phyloP scores from a whole-genome alignment of 2,113 vertebrate genomes.

The Butastur rufipennis region DNA sequence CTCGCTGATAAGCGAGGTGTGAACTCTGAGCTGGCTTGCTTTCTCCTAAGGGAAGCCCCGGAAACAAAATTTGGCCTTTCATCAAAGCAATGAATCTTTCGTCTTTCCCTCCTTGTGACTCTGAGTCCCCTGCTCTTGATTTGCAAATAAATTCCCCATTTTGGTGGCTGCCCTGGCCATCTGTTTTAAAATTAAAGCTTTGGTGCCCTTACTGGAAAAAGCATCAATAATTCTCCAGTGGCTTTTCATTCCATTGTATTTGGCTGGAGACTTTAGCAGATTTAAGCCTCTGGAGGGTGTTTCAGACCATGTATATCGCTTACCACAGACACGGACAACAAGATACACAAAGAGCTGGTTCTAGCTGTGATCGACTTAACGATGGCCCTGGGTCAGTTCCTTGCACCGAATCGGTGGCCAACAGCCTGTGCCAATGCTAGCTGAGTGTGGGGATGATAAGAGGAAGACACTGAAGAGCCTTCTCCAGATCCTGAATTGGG shows the following conservation, averaged over 20 bases:
- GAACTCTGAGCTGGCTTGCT: constrained; percentile 7
- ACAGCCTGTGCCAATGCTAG: not conserved
- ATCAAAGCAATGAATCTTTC: constrained; percentile 65
- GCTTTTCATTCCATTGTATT: constrained; percentile 10
- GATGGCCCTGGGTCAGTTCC: not conserved
- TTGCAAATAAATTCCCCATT: constrained; percentile 64
- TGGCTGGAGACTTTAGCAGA: constrained; percentile 54
- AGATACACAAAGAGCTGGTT: not conserved
- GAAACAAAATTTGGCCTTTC: constrained; percentile 65
- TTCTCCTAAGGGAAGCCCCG: not conserved
- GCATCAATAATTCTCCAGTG: constrained; percentile 47
- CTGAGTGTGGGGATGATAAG: accelerated
- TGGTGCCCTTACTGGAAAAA: constrained; percentile 30
- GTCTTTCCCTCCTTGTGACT: constrained; percentile 62
- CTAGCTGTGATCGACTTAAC: not conserved
- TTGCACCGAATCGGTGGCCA: not conserved
- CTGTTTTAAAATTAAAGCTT: constrained; percentile 70
- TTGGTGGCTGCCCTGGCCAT: constrained; percentile 58
- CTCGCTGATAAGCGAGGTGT: not conserved
- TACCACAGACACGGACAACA: not conserved
- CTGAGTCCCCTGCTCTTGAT: constrained; percentile 38
- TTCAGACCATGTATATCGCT: constrained; percentile 1
- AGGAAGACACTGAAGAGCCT: not conserved
- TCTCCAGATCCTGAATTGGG: not conserved
- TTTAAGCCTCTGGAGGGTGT: constrained; percentile 51